phyloP scores from a whole-genome alignment of 1,140 invertebrate genomes.

The Protaetia brevitarsis region DNA sequence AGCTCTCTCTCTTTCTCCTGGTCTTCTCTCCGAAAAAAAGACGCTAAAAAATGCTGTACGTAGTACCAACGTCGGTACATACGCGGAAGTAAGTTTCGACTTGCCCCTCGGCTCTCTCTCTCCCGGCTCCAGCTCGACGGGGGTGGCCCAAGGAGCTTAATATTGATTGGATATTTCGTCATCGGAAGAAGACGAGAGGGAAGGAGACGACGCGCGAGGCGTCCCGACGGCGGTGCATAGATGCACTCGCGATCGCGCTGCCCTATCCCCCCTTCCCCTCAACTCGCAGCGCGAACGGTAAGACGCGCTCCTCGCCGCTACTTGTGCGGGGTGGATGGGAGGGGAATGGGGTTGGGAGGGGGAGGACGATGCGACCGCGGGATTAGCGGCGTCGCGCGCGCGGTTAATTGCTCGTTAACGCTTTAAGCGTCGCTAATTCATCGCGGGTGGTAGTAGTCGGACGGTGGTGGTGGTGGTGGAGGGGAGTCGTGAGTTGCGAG shows the following conservation, averaged over 20 bases:
- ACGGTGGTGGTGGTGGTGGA: too few relatives aligned
- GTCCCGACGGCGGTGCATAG: constrained; percentile 26
- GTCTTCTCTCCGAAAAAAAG: constrained; percentile 38
- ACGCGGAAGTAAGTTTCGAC: constrained; percentile 49
- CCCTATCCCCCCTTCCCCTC: background rate
- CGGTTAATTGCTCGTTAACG: too few relatives aligned
- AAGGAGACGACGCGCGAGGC: constrained; percentile 14
- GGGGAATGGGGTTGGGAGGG: too few relatives aligned
- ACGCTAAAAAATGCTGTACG: constrained; percentile 46
- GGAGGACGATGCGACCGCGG: too few relatives aligned
- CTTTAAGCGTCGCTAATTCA: too few relatives aligned
- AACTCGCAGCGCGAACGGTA: too few relatives aligned
- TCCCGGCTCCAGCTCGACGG: background rate
- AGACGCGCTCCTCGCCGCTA: too few relatives aligned
- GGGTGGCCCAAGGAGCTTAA: constrained; percentile 41
- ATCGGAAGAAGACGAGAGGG: constrained; percentile 30
- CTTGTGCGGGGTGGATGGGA: too few relatives aligned
- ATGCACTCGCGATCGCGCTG: background rate
- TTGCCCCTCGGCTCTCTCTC: background rate
- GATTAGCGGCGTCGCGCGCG: too few relatives aligned
- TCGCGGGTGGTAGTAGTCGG: too few relatives aligned
- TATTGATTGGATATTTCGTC: constrained; percentile 50
- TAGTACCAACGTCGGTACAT: constrained; percentile 37
- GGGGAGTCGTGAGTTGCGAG: too few relatives aligned
- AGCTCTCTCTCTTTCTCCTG: constrained; percentile 35